phyloP scores from a whole-genome alignment of 2,797 vertebrate species.

The Echeneis naucrates region DNA sequence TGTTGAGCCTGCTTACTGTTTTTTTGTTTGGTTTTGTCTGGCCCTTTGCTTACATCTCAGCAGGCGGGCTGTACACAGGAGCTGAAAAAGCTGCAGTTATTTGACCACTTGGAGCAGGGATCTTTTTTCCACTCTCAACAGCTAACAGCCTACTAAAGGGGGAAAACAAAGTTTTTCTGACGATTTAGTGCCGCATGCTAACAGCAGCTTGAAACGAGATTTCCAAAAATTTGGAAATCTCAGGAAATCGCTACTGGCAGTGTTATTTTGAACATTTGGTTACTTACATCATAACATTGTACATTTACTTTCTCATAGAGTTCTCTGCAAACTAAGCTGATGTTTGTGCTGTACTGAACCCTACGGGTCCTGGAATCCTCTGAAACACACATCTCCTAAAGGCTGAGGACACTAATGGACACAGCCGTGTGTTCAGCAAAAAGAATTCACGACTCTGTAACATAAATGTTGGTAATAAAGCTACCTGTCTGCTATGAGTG shows the following conservation, averaged over 20 bases:
- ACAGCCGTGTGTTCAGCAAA: constrained; percentile 44
- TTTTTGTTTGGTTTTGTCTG: constrained; percentile 70
- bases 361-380: constrained; percentile 56
- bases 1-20: constrained; percentile 49
- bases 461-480: constrained; percentile 5
- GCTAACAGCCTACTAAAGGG: constrained; percentile 35
- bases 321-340: constrained; percentile 55
- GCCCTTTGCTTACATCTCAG: constrained; percentile 67
- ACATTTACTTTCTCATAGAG: constrained; percentile 58
- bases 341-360: constrained; percentile 31
- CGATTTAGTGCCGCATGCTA: constrained; percentile 60
- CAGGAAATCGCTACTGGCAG: constrained; percentile 79
- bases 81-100: constrained; percentile 68
- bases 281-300: constrained; percentile 76
- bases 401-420: constrained; percentile 69
- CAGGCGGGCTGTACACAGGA: constrained; percentile 74
- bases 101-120: constrained; percentile 69
- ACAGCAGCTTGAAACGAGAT: constrained; percentile 50
- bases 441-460: constrained; percentile 36
- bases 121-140: constrained; percentile 69
- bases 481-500: constrained; percentile 8
- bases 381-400: constrained; percentile 68
- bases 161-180: constrained; percentile 48
- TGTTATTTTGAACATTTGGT: constrained; percentile 78
- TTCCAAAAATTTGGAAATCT: constrained; percentile 72